A percentile compares a stretch with the other conserved stretches of the same genome.
These are phyloP conservation scores for Ancistrus triradiatus DNA, from an alignment of 2,113 vertebrate genomes.

Conservation along the genomic window DNA sequence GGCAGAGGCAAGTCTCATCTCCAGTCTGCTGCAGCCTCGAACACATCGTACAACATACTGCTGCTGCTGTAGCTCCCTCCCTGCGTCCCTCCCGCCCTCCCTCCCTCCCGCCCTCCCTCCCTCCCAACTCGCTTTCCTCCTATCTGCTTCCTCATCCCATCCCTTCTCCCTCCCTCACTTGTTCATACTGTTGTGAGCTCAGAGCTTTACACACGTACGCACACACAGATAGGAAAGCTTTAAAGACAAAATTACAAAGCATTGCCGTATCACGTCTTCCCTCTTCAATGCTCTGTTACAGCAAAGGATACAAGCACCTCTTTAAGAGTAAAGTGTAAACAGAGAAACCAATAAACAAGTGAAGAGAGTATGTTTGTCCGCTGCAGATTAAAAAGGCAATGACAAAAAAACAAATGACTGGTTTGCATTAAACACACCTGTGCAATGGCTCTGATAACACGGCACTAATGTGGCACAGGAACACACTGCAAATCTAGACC, in stretches of 20 bases:
- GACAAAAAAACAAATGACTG: slow-evolving; percentile 3
- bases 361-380: too few species aligned
- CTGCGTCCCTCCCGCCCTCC: slow-evolving; percentile 43
- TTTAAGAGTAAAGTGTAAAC: too few species aligned
- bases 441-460: not conserved
- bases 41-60: slow-evolving; percentile 61
- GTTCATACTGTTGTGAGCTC: slow-evolving; percentile 28
- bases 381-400: too few species aligned
- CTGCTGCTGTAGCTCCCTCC: slow-evolving; percentile 47
- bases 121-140: slow-evolving; percentile 31
- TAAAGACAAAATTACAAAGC: too few species aligned
- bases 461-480: not conserved
- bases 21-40: slow-evolving; percentile 68
- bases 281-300: too few species aligned
- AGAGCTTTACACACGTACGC: slow-evolving; percentile 21
- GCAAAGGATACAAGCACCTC: too few species aligned
- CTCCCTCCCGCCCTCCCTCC: slow-evolving; percentile 51
- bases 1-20: slow-evolving; percentile 63
- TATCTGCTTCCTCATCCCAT: slow-evolving; percentile 49
- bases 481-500: not conserved
- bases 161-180: slow-evolving; percentile 44
- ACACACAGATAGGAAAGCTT: not conserved
- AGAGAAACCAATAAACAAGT: too few species aligned
- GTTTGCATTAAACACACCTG: not conserved
- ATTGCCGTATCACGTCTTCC: too few species aligned